Evolutionary conservation across 2,113 vertebrate species (phyloP).

Genomic region (Zosterops hypoxanthus): DNA sequence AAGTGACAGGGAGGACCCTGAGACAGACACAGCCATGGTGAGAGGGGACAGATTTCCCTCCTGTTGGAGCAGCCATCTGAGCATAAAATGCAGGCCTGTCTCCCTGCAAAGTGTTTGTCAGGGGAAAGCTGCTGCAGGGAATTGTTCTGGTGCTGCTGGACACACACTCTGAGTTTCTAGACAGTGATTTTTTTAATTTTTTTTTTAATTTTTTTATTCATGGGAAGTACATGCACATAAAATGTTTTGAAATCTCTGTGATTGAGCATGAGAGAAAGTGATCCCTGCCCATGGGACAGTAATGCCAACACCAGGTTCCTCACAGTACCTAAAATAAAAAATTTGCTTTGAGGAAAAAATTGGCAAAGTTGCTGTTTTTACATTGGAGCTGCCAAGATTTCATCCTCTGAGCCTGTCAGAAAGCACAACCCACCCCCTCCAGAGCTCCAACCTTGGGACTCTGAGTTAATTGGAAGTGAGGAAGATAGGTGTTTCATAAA

Average conservation of each 20-base stretch:
- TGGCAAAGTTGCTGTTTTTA: background rate
- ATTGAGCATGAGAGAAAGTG: background rate
- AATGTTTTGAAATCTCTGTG: background rate
- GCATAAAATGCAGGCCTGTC: background rate
- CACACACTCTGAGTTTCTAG: background rate
- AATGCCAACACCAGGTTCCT: background rate
- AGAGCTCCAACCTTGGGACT: background rate
- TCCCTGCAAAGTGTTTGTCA: background rate
- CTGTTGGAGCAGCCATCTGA: background rate
- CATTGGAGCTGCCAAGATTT: background rate
- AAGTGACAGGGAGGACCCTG: background rate
- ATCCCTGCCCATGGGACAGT: background rate
- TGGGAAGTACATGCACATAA: accelerated
- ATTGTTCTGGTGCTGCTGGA: background rate
- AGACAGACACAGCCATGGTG: accelerated
- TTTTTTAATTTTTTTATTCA: background rate
- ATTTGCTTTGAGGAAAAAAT: background rate
- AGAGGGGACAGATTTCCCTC: background rate
- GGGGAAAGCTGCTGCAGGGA: background rate
- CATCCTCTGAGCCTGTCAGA: background rate
- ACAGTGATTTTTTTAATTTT: background rate
- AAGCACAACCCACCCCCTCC: background rate
- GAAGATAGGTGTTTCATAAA: background rate
- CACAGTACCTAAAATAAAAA: background rate
- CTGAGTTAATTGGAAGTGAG: background rate